Conservation (phyloP, 2,888 invertebrate genomes). For the Ectobius pallidus region DNA sequence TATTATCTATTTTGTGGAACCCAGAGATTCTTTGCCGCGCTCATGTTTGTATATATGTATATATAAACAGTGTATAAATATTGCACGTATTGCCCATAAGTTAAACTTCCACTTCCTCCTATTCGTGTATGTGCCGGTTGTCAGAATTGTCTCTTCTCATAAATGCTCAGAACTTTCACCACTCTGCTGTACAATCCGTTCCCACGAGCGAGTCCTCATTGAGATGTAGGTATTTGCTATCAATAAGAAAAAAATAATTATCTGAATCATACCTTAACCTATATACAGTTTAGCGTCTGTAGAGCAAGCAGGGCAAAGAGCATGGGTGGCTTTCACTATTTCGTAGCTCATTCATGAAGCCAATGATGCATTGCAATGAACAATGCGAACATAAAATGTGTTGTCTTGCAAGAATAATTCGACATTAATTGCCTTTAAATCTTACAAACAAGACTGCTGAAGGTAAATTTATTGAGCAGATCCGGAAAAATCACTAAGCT, state of each 20-base stretch:
- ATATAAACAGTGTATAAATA: too few species aligned
- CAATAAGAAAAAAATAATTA: not conserved
- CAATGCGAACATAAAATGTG: not conserved
- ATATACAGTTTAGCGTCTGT: not conserved
- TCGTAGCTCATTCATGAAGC: not conserved
- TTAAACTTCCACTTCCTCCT: too few species aligned
- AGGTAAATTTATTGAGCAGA: too few species aligned
- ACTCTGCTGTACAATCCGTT: not conserved
- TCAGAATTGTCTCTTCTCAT: conserved; percentile 16
- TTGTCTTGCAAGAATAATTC: not conserved
- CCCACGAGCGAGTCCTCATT: not conserved
- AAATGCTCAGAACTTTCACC: not conserved
- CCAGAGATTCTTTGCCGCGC: too few species aligned
- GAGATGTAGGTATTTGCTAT: not conserved
- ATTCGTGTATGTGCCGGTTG: not conserved
- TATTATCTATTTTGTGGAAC: too few species aligned
- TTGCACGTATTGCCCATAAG: too few species aligned
- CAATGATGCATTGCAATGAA: conserved; percentile 6
- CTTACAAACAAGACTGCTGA: not conserved
- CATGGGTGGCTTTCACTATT: conserved; percentile 5
- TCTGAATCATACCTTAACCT: not conserved
- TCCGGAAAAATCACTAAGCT: too few species aligned
- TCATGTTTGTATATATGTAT: too few species aligned
- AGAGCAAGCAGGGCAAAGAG: not conserved
- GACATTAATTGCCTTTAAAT: not conserved